Conservation (phyloP, 2,113 vertebrate species). For the Periophthalmus modestus region DNA sequence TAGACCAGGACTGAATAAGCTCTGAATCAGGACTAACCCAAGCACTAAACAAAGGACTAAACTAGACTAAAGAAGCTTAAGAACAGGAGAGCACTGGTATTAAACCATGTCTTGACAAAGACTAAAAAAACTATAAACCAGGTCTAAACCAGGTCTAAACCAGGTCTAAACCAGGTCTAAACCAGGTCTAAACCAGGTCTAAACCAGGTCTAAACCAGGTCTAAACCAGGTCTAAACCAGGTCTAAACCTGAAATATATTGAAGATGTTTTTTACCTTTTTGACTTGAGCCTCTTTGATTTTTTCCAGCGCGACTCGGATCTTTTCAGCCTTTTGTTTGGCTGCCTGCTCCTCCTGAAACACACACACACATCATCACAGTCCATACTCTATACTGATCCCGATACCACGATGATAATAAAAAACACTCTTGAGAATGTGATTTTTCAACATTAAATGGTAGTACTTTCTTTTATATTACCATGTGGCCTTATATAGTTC, state of each 20-base stretch:
- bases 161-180: neutral
- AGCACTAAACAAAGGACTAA: constrained; percentile 15
- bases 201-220: neutral
- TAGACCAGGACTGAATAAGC: neutral
- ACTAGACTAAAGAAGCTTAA: neutral
- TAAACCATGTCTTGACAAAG: too few relatives aligned
- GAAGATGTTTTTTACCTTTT: constrained; percentile 85
- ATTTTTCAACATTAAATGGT: too few relatives aligned
- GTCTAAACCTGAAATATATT: too few relatives aligned
- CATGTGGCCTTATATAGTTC: too few relatives aligned
- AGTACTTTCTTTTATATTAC: too few relatives aligned
- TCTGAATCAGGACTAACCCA: neutral
- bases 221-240: neutral
- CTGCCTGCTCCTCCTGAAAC: constrained; percentile 93
- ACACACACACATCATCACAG: neutral
- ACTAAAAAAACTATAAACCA: too few relatives aligned
- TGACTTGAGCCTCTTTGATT: constrained; percentile 99
- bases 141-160: neutral
- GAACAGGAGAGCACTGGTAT: neutral
- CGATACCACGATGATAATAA: too few relatives aligned
- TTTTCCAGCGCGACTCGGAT: constrained; percentile 96
- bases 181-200: constrained; percentile 17
- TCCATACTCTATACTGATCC: too few relatives aligned
- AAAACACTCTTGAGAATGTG: too few relatives aligned
- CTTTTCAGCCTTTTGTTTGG: constrained; percentile 97